Evolutionary conservation across 37 sponge, comb jelly and placozoan species (phyloP).

Genomic region (Bolinopsis microptera): DNA sequence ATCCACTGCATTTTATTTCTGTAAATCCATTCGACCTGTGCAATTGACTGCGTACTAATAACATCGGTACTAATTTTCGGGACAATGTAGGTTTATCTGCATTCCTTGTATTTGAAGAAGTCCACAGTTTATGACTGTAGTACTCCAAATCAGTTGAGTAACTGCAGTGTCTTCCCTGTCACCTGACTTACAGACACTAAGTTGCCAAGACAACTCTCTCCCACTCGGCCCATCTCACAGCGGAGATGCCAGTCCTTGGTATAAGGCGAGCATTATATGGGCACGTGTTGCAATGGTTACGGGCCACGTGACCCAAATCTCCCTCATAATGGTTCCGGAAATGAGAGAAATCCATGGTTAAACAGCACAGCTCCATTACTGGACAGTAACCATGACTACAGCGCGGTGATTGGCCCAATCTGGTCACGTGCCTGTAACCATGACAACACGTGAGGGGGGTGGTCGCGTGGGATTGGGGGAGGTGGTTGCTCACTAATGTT

Average conservation of each 20-base stretch:
- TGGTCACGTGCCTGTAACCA: neutral
- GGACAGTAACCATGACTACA: neutral
- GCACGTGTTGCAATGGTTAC: neutral
- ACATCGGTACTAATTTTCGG: too few species aligned
- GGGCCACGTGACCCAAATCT: constrained; percentile 39
- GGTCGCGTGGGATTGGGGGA: constrained; percentile 27
- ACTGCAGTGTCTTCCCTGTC: neutral
- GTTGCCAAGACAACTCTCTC: neutral
- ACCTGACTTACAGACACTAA: neutral
- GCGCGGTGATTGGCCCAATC: neutral
- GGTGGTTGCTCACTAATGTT: constrained; percentile 16
- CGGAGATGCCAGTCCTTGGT: neutral
- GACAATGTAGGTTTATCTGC: too few species aligned
- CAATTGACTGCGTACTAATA: too few species aligned
- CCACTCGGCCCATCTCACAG: neutral
- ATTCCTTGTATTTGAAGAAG: too few species aligned
- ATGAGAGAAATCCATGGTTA: constrained; percentile 16
- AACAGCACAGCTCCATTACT: constrained; percentile 1
- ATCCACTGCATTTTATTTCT: too few species aligned
- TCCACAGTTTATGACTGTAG: too few species aligned
- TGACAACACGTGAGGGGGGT: neutral
- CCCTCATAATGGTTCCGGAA: constrained; percentile 40
- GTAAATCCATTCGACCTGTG: too few species aligned
- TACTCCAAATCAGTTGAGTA: neutral
- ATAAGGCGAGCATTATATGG: neutral